phyloP scores from a whole-genome alignment of 1,140 invertebrate genomes.

The Lamellibrachia luymesi region DNA sequence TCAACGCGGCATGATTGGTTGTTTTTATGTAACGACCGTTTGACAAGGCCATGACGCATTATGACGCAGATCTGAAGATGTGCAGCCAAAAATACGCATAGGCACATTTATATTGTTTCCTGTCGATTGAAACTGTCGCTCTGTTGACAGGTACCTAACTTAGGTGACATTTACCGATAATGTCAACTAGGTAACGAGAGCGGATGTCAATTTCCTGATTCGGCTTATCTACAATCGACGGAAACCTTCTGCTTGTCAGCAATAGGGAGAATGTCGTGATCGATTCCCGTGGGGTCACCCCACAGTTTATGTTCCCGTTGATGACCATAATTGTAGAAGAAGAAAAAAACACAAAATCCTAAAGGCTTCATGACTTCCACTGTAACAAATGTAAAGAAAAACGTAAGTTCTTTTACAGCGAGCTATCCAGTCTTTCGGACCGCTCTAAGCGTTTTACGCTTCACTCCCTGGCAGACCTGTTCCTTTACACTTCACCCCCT shows the following conservation, averaged over 20 bases:
- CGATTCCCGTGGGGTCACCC: neutral
- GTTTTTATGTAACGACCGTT: neutral
- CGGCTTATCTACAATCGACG: neutral
- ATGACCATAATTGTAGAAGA: neutral
- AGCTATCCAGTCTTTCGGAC: too few species aligned
- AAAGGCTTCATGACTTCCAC: too few species aligned
- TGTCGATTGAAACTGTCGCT: neutral
- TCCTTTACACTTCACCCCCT: too few species aligned
- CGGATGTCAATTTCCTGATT: neutral
- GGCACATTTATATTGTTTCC: too few species aligned
- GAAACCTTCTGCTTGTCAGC: neutral
- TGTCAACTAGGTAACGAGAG: neutral
- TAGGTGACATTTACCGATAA: neutral
- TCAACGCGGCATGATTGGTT: neutral
- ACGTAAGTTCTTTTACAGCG: too few species aligned
- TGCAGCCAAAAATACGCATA: too few species aligned
- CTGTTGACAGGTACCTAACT: neutral
- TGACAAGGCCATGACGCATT: neutral
- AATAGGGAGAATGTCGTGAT: neutral
- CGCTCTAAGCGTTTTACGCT: too few species aligned
- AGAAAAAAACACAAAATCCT: too few species aligned
- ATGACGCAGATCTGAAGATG: neutral
- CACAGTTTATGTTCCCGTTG: neutral
- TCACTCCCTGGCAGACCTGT: too few species aligned
- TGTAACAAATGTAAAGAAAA: too few species aligned